These are phyloP conservation scores for Poecile montanus DNA, from an alignment of 2,797 vertebrate genomes.

Conservation along the genomic window DNA sequence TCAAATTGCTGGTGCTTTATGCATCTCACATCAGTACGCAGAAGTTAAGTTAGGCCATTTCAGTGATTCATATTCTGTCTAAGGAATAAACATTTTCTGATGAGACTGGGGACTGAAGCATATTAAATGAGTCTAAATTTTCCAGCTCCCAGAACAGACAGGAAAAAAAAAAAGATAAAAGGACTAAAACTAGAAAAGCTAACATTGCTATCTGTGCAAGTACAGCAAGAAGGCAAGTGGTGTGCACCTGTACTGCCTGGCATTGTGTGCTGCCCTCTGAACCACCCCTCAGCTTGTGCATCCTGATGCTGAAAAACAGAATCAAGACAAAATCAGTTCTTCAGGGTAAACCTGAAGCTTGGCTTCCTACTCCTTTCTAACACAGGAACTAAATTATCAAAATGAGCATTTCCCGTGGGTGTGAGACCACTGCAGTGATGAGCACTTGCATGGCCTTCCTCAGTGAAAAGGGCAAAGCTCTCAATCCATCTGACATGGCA, in stretches of 20 bases:
- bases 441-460: neutral
- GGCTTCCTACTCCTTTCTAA: neutral
- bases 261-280: neutral
- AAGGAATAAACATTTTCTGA: conserved; percentile 4
- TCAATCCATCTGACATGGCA: neutral
- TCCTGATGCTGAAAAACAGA: neutral
- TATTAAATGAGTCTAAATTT: conserved; percentile 1
- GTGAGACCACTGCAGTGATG: neutral
- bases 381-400: neutral
- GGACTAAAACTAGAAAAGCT: neutral
- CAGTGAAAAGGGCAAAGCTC: neutral
- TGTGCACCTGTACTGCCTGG: neutral
- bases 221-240: neutral
- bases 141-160: neutral
- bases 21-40: neutral
- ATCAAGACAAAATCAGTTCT: neutral
- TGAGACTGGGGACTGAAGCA: neutral
- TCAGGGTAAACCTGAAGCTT: neutral
- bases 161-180: neutral
- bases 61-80: neutral
- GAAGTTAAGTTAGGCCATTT: neutral
- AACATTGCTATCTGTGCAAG: neutral
- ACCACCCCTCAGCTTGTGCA: neutral
- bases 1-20: neutral
- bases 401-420: neutral